Base-by-base conservation (phyloP, 2,888 invertebrate genomes). In the Leucoma salicis region DNA sequence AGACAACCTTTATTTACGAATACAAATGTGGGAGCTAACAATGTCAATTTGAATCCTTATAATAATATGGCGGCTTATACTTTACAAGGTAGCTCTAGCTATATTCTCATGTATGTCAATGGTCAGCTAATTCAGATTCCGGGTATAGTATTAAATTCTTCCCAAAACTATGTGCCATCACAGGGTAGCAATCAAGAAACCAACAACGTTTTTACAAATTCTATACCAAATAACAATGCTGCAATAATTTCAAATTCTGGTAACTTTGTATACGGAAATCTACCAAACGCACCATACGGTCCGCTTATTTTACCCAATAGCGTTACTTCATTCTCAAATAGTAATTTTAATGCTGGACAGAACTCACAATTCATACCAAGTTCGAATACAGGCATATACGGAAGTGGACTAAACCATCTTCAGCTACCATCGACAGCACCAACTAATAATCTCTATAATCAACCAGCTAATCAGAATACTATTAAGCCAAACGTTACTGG, bases 61-160 rank as follows among this genome's bases (percentile, higher is more conserved):
- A 39, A 33, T 37, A 54, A 38, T 25, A 16, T 2, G 0, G 10
- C 33, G 6, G 4, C 31, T 0, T 42, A 18, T 14, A 11, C 34
- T 28, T 33, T 12, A 2, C 36, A 34, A 38, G 31, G 5, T 28
- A 42, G 21, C 15, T 43, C 61, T 15, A 42, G 45, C 5, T 49
- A 52, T 15, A 34, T 59, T 14, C 36, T 48, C 1, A 24, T 59
- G 0, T 59, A 59, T 21, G 49, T 52, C 0, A 62, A 62, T 3
- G 58, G 57, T 1, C 51, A 61, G 27, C 5, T 46, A 10, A 45
- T 47, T 13, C 39, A 58, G 29, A 34, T 58, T 16, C 62, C 58
- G 2, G 58, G 54, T 12, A 39, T 46, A 18, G 35, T 58, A 7
- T 15, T 61, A n/a, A 60, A 36, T 18, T 6, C 43, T 31, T 29